phyloP scores from a whole-genome alignment of 2,113 vertebrate species.

The Rallus limicola region DNA sequence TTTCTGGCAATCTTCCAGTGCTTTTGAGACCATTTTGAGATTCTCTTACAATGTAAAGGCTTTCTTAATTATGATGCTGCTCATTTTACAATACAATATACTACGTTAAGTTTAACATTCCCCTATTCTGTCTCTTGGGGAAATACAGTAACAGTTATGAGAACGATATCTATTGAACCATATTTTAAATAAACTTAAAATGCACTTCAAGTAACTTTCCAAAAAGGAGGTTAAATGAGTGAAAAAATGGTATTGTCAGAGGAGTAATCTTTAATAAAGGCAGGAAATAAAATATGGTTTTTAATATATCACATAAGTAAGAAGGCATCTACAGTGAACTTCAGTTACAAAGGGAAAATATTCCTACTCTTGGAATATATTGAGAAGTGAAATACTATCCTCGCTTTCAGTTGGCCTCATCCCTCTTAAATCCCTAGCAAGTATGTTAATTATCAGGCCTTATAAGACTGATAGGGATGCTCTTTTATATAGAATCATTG shows the following conservation, averaged over 20 bases:
- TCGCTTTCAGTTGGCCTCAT: not conserved
- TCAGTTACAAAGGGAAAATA: not conserved
- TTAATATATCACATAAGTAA: not conserved
- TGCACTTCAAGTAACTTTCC: not conserved
- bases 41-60: not conserved
- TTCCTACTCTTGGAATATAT: not conserved
- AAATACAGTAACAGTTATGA: not conserved
- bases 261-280: slow-evolving; percentile 36
- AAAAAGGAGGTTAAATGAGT: not conserved
- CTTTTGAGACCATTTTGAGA: not conserved
- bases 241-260: not conserved
- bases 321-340: not conserved
- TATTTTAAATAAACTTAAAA: not conserved
- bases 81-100: not conserved
- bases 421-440: not conserved
- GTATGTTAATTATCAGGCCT: not conserved
- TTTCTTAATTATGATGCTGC: not conserved
- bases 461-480: not conserved
- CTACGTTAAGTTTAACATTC: not conserved
- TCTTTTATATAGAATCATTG: not conserved
- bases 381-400: not conserved
- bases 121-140: not conserved
- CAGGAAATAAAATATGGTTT: not conserved
- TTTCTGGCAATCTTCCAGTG: not conserved
- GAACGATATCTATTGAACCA: not conserved